Conservation (phyloP, 1,140 invertebrate genomes). For the Zaprionus inermis region DNA sequence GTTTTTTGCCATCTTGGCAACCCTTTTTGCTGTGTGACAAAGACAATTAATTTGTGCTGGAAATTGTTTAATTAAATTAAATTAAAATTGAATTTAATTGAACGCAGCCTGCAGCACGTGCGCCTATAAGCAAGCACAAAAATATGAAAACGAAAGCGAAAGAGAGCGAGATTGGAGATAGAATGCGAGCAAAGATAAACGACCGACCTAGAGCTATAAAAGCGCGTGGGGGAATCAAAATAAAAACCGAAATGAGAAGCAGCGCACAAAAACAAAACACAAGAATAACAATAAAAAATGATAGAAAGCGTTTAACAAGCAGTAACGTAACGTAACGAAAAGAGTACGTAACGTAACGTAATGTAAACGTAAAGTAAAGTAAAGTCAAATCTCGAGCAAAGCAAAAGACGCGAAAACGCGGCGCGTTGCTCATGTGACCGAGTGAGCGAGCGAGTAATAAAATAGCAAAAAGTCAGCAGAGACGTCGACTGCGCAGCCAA, state of each 20-base stretch:
- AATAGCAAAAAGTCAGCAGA: constrained; percentile 61
- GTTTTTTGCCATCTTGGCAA: not conserved
- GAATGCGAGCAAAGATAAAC: not conserved
- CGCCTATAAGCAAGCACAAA: constrained; percentile 2
- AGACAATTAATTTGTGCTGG: not conserved
- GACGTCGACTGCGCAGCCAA: constrained; percentile 21
- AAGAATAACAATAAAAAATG: constrained; percentile 41
- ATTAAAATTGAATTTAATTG: not conserved
- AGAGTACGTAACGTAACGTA: constrained; percentile 6
- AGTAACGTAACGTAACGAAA: constrained; percentile 20
- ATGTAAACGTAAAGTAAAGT: constrained; percentile 21
- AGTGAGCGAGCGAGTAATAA: constrained; percentile 72
- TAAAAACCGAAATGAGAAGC: not conserved
- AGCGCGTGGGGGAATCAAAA: constrained; percentile 15
- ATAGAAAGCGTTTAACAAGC: constrained; percentile 24
- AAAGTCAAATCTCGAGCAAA: constrained; percentile 45
- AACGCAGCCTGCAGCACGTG: not conserved
- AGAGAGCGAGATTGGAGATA: not conserved
- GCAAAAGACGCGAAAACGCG: constrained; percentile 49
- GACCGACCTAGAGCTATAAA: constrained; percentile 7
- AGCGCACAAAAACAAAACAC: not conserved
- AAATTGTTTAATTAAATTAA: not conserved
- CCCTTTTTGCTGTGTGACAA: not conserved
- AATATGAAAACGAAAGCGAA: constrained; percentile 3
- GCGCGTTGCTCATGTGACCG: constrained; percentile 67